These are phyloP conservation scores for Aramus guarauna DNA, from an alignment of 2,113 vertebrate species.

Conservation along the genomic window DNA sequence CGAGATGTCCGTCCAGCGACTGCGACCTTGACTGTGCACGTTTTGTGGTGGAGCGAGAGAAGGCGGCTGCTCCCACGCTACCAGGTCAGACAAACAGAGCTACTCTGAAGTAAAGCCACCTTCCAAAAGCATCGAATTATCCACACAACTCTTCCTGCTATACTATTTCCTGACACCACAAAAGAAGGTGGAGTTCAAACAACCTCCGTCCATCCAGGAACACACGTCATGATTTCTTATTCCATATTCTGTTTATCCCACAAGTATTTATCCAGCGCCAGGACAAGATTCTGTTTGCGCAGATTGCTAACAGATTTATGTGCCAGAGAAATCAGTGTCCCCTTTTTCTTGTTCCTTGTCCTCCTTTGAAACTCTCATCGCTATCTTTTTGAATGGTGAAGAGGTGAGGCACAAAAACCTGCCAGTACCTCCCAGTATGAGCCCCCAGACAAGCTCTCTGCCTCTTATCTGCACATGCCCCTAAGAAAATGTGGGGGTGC, in stretches of 20 bases:
- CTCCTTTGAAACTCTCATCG: background rate
- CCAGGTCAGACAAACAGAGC: background rate
- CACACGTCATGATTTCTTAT: background rate
- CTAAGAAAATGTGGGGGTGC: background rate
- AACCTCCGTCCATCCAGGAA: background rate
- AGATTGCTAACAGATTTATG: background rate
- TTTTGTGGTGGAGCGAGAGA: background rate
- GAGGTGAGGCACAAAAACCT: background rate
- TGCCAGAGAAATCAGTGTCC: background rate
- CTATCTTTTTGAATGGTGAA: background rate
- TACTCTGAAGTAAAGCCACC: background rate
- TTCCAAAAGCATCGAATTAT: background rate
- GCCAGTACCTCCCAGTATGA: background rate
- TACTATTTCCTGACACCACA: background rate
- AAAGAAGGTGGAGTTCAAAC: background rate
- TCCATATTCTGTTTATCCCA: conserved; percentile 27
- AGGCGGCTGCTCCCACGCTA: background rate
- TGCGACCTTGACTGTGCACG: background rate
- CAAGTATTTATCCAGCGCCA: conserved; percentile 27
- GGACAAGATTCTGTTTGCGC: conserved; percentile 25
- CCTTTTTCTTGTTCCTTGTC: background rate
- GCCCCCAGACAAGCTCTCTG: background rate
- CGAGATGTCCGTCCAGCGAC: fast-evolving
- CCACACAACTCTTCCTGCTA: background rate
- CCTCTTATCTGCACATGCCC: background rate